phyloP scores from a whole-genome alignment of 2,888 invertebrate genomes.

The Drosophila vallismaia region DNA sequence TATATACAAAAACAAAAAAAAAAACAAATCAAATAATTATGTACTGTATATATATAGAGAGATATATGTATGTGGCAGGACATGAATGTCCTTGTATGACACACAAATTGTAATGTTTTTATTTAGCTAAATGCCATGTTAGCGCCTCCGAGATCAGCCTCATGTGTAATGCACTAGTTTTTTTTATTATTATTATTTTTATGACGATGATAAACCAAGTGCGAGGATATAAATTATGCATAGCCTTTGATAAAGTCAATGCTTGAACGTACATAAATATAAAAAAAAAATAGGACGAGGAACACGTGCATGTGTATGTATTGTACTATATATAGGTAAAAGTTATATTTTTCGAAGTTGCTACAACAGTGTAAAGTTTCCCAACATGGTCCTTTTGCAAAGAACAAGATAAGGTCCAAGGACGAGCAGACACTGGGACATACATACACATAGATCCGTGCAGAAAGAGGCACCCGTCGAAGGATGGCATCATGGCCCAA shows the following conservation, averaged over 20 bases:
- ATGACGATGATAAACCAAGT: constrained; percentile 25
- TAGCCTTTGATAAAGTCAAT: constrained; percentile 34
- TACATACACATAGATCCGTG: constrained; percentile 2
- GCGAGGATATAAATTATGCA: constrained; percentile 12
- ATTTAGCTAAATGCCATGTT: constrained; percentile 32
- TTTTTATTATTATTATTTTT: constrained; percentile 30
- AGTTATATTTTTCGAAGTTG: constrained; percentile 51
- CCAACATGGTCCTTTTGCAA: constrained; percentile 3
- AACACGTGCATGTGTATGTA: constrained; percentile 56
- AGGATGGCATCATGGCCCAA: constrained; percentile 3
- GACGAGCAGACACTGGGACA: neutral
- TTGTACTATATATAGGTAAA: constrained; percentile 53
- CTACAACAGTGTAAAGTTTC: constrained; percentile 43
- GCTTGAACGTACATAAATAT: constrained; percentile 26
- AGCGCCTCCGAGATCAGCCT: constrained; percentile 33
- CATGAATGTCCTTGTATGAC: neutral
- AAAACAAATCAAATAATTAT: neutral
- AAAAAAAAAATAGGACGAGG: constrained; percentile 5
- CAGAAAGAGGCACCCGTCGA: neutral
- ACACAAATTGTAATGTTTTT: constrained; percentile 34
- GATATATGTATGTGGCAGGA: constrained; percentile 18
- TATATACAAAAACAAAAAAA: constrained; percentile 15
- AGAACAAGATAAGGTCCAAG: neutral
- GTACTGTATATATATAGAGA: constrained; percentile 24
- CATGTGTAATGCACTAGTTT: constrained; percentile 41